These are phyloP conservation scores for Bilobella aurantiaca DNA, from an alignment of 1,140 invertebrate species.

Conservation along the genomic window DNA sequence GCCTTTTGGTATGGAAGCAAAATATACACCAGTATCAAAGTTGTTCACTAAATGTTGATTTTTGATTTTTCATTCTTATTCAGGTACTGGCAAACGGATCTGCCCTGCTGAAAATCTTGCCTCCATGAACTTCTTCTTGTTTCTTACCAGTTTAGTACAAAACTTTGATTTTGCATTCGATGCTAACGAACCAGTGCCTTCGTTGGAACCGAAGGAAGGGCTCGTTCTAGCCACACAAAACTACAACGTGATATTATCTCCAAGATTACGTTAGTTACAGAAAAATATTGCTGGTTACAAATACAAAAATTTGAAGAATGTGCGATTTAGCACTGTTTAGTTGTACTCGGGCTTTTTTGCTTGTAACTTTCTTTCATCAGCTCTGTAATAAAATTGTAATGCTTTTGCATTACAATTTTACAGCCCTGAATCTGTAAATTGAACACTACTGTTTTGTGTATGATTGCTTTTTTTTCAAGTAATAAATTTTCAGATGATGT, in stretches of 20 bases:
- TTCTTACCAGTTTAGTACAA: conserved; percentile 53
- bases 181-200: conserved; percentile 35
- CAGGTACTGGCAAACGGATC: conserved; percentile 48
- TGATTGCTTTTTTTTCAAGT: no score
- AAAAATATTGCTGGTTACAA: no score
- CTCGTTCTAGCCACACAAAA: conserved; percentile 7
- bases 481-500: no score
- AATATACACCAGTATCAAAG: no score
- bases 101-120: conserved; percentile 65
- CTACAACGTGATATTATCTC: neutral
- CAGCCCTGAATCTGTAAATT: no score
- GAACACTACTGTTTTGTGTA: no score
- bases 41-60: conserved; percentile 13
- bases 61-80: conserved; percentile 38
- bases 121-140: conserved; percentile 53
- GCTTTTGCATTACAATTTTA: no score
- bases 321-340: no score
- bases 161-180: conserved; percentile 47
- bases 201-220: conserved; percentile 7
- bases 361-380: no score
- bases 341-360: no score
- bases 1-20: conserved; percentile 37
- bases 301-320: no score
- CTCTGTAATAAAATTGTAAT: no score
- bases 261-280: neutral